Evolutionary conservation across 2,113 vertebrate genomes (phyloP).

Genomic region (Elephantulus edwardii): DNA sequence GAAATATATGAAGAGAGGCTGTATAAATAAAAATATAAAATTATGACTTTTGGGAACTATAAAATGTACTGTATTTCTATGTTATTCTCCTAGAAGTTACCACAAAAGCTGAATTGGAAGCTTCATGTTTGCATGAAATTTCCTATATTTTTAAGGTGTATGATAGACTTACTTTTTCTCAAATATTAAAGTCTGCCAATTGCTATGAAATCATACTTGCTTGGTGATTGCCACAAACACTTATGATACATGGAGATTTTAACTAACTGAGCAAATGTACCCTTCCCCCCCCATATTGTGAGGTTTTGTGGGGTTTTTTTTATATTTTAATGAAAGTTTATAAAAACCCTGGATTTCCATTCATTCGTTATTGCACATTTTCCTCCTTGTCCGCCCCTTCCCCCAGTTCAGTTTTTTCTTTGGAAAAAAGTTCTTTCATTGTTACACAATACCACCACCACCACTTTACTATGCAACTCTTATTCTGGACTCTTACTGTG

Average conservation of each 20-base stretch:
- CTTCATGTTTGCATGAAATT: slow-evolving; percentile 49
- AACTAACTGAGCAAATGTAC: not conserved
- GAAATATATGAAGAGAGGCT: slow-evolving; percentile 67
- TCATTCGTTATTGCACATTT: no score
- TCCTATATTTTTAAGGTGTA: slow-evolving; percentile 56
- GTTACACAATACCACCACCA: no score
- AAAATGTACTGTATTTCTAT: slow-evolving; percentile 47
- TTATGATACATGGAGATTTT: slow-evolving; percentile 35
- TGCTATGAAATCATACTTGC: slow-evolving; percentile 71
- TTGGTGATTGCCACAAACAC: slow-evolving; percentile 27
- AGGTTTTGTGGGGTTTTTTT: no score
- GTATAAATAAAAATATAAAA: slow-evolving; percentile 55
- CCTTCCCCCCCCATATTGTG: no score
- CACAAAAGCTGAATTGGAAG: slow-evolving; percentile 46
- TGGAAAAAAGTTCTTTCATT: no score
- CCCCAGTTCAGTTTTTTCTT: no score
- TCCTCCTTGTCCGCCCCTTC: no score
- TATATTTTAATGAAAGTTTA: no score
- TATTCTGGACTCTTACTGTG: no score
- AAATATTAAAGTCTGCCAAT: slow-evolving; percentile 72
- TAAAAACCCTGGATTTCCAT: no score
- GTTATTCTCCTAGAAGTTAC: slow-evolving; percentile 32
- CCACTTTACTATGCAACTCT: no score
- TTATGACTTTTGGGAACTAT: slow-evolving; percentile 25
- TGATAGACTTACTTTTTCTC: slow-evolving; percentile 45